These are phyloP conservation scores for Lanistes nyassanus DNA, from an alignment of 1,140 invertebrate genomes.

Conservation along the genomic window DNA sequence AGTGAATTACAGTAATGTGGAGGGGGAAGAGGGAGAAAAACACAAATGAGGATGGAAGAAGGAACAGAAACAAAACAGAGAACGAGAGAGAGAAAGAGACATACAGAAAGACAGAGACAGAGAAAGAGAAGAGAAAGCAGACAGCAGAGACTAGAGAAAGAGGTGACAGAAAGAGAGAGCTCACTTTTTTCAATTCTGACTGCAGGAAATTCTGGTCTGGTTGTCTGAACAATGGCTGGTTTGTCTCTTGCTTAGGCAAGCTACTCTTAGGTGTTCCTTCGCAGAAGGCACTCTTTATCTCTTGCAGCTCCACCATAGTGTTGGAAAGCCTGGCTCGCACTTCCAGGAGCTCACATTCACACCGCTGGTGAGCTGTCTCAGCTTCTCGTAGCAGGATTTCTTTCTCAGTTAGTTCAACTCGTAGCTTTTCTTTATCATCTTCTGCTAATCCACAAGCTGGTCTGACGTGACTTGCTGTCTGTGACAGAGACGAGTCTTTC, in stretches of 20 bases:
- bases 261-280: not conserved
- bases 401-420: not conserved
- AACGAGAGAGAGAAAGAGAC: conserved; percentile 16
- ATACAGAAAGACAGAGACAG: conserved; percentile 13
- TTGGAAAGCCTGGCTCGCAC: conserved; percentile 15
- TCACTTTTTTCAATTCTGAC: conserved; percentile 19
- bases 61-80: too few relatives aligned
- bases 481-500: conserved; percentile 3
- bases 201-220: not conserved
- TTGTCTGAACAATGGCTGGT: not conserved
- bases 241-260: too few relatives aligned
- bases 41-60: too few relatives aligned
- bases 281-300: not conserved
- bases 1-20: too few relatives aligned
- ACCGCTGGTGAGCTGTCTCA: conserved; percentile 2
- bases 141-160: not conserved
- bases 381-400: conserved; percentile 2
- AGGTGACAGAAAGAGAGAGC: not conserved
- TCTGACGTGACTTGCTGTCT: not conserved
- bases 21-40: too few relatives aligned
- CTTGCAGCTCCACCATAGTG: conserved; percentile 11
- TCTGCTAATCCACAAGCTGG: not conserved
- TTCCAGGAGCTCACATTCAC: conserved; percentile 20
- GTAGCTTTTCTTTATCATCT: not conserved
- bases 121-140: not conserved